phyloP scores from a whole-genome alignment of 2,888 invertebrate species.

The Ryuthela nishihirai region DNA sequence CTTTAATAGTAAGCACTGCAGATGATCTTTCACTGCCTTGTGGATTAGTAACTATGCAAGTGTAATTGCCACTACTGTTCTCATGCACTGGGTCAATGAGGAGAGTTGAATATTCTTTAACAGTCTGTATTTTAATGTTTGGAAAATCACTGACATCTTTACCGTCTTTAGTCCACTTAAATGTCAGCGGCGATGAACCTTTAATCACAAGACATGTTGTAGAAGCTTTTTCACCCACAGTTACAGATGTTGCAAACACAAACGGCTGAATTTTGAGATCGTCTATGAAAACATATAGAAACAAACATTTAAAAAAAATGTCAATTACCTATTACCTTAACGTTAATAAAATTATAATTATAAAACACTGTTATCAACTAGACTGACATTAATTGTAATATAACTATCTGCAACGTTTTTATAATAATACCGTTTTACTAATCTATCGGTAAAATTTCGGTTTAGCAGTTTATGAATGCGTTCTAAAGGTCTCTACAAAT shows the following conservation, averaged over 20 bases:
- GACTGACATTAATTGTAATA: no score
- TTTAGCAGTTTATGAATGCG: no score
- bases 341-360: no score
- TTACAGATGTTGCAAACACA: slow-evolving; percentile 1
- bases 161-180: slow-evolving; percentile 15
- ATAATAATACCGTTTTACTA: no score
- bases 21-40: slow-evolving; percentile 9
- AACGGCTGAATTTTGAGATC: no score
- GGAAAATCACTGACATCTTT: background rate
- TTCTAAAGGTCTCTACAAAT: no score
- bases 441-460: no score
- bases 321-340: no score
- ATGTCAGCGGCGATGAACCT: slow-evolving; percentile 9
- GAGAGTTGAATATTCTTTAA: slow-evolving; percentile 5
- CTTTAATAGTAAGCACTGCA: slow-evolving; percentile 3
- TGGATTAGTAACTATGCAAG: slow-evolving; percentile 22
- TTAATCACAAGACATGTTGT: slow-evolving; percentile 5
- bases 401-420: no score
- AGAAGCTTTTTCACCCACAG: slow-evolving; percentile 6
- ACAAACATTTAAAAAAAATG: no score
- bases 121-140: background rate
- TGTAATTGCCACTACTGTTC: slow-evolving; percentile 20
- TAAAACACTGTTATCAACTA: no score
- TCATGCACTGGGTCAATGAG: slow-evolving; percentile 9
- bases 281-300: no score